Evolutionary conservation across 2,888 invertebrate genomes (phyloP).

Genomic region (Aspidapion aeneum): DNA sequence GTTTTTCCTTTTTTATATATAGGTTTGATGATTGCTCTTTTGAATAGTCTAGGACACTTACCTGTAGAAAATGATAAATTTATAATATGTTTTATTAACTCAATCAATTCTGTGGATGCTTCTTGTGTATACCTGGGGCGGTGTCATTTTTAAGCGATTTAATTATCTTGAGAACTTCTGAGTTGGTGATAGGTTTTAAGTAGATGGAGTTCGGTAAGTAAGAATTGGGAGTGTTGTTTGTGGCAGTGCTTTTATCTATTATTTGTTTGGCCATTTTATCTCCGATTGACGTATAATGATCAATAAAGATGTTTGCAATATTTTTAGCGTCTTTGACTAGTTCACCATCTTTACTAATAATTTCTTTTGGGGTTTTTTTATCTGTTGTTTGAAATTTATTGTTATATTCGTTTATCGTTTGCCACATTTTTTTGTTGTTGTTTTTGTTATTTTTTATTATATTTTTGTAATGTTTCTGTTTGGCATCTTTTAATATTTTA

Average conservation of each 20-base stretch:
- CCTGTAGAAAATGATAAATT: not conserved
- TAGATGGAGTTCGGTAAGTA: not conserved
- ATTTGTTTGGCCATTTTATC: not conserved
- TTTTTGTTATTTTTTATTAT: too few species aligned
- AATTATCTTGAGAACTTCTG: not conserved
- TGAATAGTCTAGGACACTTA: not conserved
- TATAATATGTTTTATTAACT: not conserved
- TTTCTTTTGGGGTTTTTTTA: not conserved
- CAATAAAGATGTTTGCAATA: not conserved
- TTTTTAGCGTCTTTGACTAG: not conserved
- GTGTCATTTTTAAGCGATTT: not conserved
- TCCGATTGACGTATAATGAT: not conserved
- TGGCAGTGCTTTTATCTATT: not conserved
- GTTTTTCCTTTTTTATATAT: not conserved
- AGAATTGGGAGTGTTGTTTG: not conserved
- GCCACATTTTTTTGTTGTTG: not conserved
- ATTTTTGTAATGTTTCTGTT: too few species aligned
- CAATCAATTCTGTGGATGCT: not conserved
- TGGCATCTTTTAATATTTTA: too few species aligned
- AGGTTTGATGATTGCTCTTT: not conserved
- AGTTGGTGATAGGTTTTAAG: not conserved
- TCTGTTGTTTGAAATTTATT: not conserved
- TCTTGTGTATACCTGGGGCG: too few species aligned
- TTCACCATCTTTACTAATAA: not conserved
- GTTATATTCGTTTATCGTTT: not conserved